A percentile compares a stretch with the other conserved stretches of the same genome.
Conservation (phyloP, 2,113 vertebrate species). For the Sinocyclocheilus anophthalmus region DNA sequence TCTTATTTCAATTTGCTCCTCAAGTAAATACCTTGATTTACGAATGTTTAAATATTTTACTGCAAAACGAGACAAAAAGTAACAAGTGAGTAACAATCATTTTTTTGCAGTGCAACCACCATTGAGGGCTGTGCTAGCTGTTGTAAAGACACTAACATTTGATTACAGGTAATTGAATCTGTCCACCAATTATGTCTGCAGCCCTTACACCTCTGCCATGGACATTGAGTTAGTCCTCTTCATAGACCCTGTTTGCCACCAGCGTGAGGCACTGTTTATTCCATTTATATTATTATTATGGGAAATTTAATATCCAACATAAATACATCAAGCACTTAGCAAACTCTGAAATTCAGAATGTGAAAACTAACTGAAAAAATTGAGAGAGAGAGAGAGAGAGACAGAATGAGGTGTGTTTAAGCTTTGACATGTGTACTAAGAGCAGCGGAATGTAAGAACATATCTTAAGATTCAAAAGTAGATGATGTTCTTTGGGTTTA, state of each 20-base stretch:
- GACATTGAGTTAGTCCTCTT: conserved; percentile 1
- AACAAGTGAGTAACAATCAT: no score
- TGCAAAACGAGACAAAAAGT: no score
- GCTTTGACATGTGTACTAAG: neutral
- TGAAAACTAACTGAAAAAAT: neutral
- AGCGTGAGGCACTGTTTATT: neutral
- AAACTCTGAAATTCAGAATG: neutral
- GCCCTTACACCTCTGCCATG: neutral
- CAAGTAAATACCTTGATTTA: no score
- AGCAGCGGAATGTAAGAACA: neutral
- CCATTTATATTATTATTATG: neutral
- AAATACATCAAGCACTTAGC: neutral
- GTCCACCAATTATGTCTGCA: neutral
- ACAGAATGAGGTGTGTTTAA: neutral
- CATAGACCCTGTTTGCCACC: neutral
- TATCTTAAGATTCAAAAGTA: neutral
- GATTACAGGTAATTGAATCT: neutral
- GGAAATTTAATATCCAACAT: neutral
- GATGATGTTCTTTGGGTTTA: conserved; percentile 21
- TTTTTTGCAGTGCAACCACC: neutral
- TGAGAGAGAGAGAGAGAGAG: no score
- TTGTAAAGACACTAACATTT: neutral
- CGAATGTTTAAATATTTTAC: no score
- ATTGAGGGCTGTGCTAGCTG: neutral
- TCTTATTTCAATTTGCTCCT: no score